These are phyloP conservation scores for Sapayoa aenigma DNA, from an alignment of 2,113 vertebrate genomes.

Conservation along the genomic window DNA sequence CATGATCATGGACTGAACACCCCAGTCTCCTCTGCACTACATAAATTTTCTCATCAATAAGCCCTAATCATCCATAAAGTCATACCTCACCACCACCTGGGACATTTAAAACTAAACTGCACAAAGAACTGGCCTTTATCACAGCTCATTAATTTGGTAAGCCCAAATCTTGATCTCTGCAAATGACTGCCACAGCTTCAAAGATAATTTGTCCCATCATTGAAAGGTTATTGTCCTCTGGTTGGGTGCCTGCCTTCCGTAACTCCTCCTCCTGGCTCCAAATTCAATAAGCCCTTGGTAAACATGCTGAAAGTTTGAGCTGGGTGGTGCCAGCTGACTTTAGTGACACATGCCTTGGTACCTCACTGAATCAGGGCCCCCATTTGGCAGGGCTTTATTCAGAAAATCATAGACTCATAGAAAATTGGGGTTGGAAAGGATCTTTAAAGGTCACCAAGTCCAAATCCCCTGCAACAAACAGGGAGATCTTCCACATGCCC, in stretches of 20 bases:
- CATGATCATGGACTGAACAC: not conserved
- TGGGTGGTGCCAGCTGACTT: not conserved
- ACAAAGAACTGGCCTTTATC: not conserved
- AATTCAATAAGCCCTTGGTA: not conserved
- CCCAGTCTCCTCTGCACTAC: not conserved
- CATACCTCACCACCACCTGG: not conserved
- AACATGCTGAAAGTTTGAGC: not conserved
- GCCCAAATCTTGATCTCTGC: not conserved
- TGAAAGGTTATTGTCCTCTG: not conserved
- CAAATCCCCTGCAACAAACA: not conserved
- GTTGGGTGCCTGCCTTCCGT: not conserved
- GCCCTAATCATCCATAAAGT: not conserved
- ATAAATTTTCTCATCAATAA: not conserved
- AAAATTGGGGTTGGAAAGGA: not conserved
- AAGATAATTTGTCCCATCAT: not conserved
- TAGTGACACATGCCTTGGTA: rapidly evolving
- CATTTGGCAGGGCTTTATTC: not conserved
- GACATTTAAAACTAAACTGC: not conserved
- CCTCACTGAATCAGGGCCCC: not conserved
- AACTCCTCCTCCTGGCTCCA: not conserved
- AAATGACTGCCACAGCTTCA: not conserved
- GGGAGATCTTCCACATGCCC: not conserved
- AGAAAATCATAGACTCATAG: not conserved
- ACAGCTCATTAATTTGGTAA: not conserved
- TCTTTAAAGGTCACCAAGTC: not conserved